Base-by-base conservation (phyloP, 1,140 invertebrate species). In the Drosophila sproati region DNA sequence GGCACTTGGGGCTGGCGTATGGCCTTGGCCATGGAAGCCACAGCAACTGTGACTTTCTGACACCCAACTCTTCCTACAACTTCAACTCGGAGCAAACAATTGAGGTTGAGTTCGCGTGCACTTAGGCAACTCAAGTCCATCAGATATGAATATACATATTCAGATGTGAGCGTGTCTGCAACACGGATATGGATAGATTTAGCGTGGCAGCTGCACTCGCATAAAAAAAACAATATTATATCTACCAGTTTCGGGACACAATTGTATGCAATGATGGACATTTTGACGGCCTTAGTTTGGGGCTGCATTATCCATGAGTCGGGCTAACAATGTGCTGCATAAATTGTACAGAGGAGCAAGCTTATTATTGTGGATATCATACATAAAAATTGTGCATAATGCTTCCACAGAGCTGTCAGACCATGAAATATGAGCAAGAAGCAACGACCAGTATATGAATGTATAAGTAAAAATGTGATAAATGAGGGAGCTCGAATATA, bases 1-100 rank as follows among this genome's bases (percentile, higher is more conserved):
- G 63, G 32, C 50, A 37, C 12, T 48, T 60, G 60, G 4, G 20
- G 57, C 43, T 56, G 61, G 29, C 31, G 32, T 29, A 51, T 77
- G 85, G 83, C 83, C 82, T 88, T 87, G 85, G 69, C 80, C 54
- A 31, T 74, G 78, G 73, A 73, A 83, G 62, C 35, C 50, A 31
- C 62, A 68, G 31, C 34, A 50, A 37, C 29, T n/a, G 8, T 6
- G n/a, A 28, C 8, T 41, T 12, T 39, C 4, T 54, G 20, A 41
- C 39, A 41, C 10, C 10, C 10, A 43, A 43, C 39, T 43, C 20
- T 20, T 20, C 20, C 20, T 20, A 20, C 20, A 20, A 20, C 20
- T 20, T 20, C 10, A 1, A n/a, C 39, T 4, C 10, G 31, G 59
- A 47, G 31, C 57, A 78, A 47, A 80, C 83, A 89, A 81, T 89